Evolutionary conservation across 1,140 invertebrate genomes (phyloP).

Genomic region (Bombus sibiricus): DNA sequence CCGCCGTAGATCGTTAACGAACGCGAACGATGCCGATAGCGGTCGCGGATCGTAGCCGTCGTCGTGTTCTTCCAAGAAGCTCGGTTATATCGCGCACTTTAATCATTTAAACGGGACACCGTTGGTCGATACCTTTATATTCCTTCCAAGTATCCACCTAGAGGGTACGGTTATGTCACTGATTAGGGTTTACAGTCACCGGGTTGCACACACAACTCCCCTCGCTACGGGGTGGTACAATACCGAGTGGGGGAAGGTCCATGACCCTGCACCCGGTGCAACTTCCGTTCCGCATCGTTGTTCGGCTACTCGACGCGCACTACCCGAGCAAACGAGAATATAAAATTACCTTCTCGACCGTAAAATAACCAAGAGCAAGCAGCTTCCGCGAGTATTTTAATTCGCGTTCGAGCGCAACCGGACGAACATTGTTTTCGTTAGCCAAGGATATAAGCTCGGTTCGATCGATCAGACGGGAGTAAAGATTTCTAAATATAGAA

Average conservation of each 20-base stretch:
- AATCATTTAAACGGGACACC: conserved; percentile 55
- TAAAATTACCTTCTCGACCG: conserved; percentile 17
- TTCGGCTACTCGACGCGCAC: conserved; percentile 17
- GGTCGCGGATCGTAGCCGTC: neutral
- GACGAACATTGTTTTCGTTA: neutral
- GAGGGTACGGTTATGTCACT: conserved; percentile 31
- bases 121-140: conserved; percentile 49
- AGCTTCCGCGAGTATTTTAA: conserved; percentile 15
- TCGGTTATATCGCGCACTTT: conserved; percentile 20
- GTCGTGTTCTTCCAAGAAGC: conserved; percentile 34
- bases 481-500: conserved; percentile 4
- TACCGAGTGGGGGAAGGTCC: conserved; percentile 52
- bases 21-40: neutral
- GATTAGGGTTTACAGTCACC: conserved; percentile 56
- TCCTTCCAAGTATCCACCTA: conserved; percentile 18
- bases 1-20: neutral
- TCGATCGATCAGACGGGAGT: conserved; percentile 4
- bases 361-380: neutral
- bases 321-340: conserved; percentile 16
- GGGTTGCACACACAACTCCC: conserved; percentile 28
- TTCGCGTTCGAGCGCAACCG: neutral
- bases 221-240: conserved; percentile 34
- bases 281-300: conserved; percentile 48
- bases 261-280: conserved; percentile 55
- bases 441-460: neutral